Conservation (phyloP, 2,888 invertebrate species). For the Iselma pallidipennis region DNA sequence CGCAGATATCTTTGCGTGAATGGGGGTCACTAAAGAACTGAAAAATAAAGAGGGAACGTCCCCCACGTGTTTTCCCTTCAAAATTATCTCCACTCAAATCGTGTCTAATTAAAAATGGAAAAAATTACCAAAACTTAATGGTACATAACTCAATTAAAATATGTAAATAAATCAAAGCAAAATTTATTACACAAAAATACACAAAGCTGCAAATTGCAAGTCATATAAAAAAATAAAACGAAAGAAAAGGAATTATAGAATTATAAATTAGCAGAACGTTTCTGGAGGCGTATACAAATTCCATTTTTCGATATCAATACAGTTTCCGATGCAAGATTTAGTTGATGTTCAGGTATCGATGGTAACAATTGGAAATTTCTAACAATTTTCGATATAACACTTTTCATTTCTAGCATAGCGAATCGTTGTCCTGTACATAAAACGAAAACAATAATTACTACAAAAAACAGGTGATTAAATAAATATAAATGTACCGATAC, state of each 20-base stretch:
- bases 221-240: neutral
- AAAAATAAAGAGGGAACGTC: no score
- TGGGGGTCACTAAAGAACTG: no score
- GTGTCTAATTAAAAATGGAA: no score
- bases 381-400: slow-evolving; percentile 58
- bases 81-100: no score
- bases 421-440: slow-evolving; percentile 53
- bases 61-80: no score
- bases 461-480: neutral
- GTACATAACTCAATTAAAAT: no score
- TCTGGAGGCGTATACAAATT: slow-evolving; percentile 7
- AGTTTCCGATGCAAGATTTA: slow-evolving; percentile 55
- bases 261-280: neutral
- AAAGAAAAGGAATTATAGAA: no score
- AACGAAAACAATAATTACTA: neutral
- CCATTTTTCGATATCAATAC: slow-evolving; percentile 54
- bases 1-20: no score
- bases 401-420: slow-evolving; percentile 61
- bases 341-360: slow-evolving; percentile 47
- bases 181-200: neutral
- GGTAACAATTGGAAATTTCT: slow-evolving; percentile 53
- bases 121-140: no score
- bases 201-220: neutral
- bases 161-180: no score
- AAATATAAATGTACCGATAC: no score